Percentiles rank a stretch among this genome's conserved stretches.
Conservation (phyloP, 2,888 invertebrate genomes). For the Embidobia sp. region DNA sequence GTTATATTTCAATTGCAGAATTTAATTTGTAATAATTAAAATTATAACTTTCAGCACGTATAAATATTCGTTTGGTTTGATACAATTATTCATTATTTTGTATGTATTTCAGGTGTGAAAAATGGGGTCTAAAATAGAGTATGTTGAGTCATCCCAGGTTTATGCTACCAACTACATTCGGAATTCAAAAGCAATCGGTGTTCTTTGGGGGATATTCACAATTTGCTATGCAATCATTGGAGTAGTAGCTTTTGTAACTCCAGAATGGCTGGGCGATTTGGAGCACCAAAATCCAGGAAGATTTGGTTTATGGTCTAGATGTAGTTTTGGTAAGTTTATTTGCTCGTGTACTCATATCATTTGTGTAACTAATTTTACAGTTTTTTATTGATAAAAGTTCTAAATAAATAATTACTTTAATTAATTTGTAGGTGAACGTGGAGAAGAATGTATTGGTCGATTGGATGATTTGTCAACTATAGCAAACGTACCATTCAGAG, state of each 20-base stretch:
- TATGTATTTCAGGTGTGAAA: constrained; percentile 67
- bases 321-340: constrained; percentile 83
- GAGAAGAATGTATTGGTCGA: constrained; percentile 92
- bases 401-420: background rate
- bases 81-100: no score
- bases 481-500: constrained; percentile 91
- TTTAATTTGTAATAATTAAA: no score
- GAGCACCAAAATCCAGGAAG: constrained; percentile 94
- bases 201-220: constrained; percentile 98
- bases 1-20: no score
- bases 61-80: no score
- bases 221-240: constrained; percentile 98
- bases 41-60: no score
- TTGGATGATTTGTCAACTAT: constrained; percentile 92
- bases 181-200: constrained; percentile 97
- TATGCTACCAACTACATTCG: constrained; percentile 95
- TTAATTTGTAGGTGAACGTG: constrained; percentile 84
- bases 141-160: constrained; percentile 94
- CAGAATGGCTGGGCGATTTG: constrained; percentile 94
- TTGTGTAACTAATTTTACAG: no score
- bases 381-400: background rate
- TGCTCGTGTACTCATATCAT: no score
- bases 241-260: constrained; percentile 96
- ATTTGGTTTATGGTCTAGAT: constrained; percentile 96
- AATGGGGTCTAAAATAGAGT: constrained; percentile 96